phyloP scores from a whole-genome alignment of 2,797 vertebrate genomes.

The Anguilla marmorata region DNA sequence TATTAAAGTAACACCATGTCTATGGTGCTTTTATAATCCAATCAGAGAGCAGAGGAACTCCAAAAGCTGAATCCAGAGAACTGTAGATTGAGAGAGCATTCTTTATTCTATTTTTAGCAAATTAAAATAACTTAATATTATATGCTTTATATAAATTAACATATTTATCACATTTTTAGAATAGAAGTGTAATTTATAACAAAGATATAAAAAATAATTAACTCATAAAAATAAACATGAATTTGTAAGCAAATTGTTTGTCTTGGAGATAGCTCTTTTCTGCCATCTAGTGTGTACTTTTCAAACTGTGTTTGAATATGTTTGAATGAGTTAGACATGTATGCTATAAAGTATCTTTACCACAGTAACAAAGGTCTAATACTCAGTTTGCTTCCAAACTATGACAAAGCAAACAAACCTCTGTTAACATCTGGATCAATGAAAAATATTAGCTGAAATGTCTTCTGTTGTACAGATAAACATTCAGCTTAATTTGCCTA shows the following conservation, averaged over 20 bases:
- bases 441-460: neutral
- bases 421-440: neutral
- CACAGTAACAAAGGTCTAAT: neutral
- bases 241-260: neutral
- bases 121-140: neutral
- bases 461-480: neutral
- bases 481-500: neutral
- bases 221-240: neutral
- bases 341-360: neutral
- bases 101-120: too few relatives aligned
- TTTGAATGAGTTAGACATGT: neutral
- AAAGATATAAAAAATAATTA: too few relatives aligned
- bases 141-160: neutral
- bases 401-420: neutral
- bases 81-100: too few relatives aligned
- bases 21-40: too few relatives aligned
- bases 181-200: too few relatives aligned
- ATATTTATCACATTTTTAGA: too few relatives aligned
- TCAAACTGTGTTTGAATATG: neutral
- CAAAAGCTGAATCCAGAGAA: neutral
- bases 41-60: neutral
- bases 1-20: too few relatives aligned
- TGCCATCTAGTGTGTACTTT: constrained; percentile 18
- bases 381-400: neutral
- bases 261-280: neutral